phyloP scores from a whole-genome alignment of 2,888 invertebrate genomes.

The Rambutsinella grinnellia region DNA sequence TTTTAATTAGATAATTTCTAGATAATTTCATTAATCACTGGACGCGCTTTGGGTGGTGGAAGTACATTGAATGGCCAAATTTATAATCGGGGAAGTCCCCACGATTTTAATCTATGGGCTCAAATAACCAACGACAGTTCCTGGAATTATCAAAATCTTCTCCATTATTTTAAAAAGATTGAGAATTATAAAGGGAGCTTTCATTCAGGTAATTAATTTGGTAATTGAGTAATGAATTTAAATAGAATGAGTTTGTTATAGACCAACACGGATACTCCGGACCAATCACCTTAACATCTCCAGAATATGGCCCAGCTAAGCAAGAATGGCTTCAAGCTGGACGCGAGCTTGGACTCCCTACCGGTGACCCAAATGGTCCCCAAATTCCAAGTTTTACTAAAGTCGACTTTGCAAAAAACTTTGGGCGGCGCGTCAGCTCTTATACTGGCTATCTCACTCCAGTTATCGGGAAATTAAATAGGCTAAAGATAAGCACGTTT shows the following conservation, averaged over 20 bases:
- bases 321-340: slow-evolving; percentile 38
- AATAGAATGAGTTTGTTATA: background rate
- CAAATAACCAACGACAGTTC: background rate
- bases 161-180: slow-evolving; percentile 15
- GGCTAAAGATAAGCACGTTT: no score
- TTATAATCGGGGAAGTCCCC: slow-evolving; percentile 29
- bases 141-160: slow-evolving; percentile 25
- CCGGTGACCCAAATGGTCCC: slow-evolving; percentile 47
- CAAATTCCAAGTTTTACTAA: slow-evolving; percentile 16
- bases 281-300: slow-evolving; percentile 19
- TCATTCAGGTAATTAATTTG: background rate
- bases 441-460: slow-evolving; percentile 18
- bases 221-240: background rate
- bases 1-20: background rate
- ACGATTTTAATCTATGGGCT: slow-evolving; percentile 28
- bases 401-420: no score
- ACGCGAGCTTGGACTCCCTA: slow-evolving; percentile 18
- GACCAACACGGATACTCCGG: slow-evolving; percentile 40
- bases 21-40: no score
- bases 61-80: slow-evolving; percentile 14
- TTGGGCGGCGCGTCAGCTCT: slow-evolving; percentile 6
- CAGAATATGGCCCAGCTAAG: slow-evolving; percentile 24
- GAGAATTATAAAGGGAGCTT: slow-evolving; percentile 24
- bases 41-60: slow-evolving; percentile 13
- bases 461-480: no score